A percentile compares a stretch with the other conserved stretches of the same genome.
Evolutionary conservation across 2,797 vertebrate genomes (phyloP).

Genomic region (Hydrolagus colliei): DNA sequence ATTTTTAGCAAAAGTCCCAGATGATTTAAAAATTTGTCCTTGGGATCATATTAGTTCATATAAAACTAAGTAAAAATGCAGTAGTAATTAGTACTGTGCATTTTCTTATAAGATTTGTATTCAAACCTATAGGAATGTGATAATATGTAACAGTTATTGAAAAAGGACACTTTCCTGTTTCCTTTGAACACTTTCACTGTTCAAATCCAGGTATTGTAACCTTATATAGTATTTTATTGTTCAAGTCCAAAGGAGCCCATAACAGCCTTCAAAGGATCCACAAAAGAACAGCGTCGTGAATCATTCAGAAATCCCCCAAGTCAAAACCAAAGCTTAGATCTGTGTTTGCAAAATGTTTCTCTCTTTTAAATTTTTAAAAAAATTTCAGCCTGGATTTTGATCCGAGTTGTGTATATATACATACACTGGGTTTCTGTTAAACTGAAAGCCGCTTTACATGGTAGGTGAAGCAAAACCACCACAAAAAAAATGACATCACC

Average conservation of each 20-base stretch:
- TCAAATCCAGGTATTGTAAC: background rate
- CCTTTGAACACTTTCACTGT: too few relatives aligned
- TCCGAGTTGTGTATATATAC: background rate
- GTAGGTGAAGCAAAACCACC: background rate
- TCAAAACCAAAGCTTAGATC: conserved; percentile 8
- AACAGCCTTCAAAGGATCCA: conserved; percentile 7
- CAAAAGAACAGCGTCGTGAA: conserved; percentile 1
- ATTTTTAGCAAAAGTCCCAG: background rate
- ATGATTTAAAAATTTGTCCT: background rate
- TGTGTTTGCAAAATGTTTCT: background rate
- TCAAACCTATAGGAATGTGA: background rate
- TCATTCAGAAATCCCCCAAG: conserved; percentile 8
- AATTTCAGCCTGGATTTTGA: background rate
- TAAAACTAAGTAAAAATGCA: background rate
- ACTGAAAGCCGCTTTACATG: background rate
- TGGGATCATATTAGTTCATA: background rate
- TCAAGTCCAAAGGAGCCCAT: background rate
- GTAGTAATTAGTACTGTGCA: background rate
- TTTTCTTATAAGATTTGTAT: background rate
- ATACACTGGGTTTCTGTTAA: background rate
- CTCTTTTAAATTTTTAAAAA: background rate
- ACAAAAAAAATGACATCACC: background rate
- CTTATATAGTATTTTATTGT: conserved; percentile 6
- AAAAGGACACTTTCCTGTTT: background rate
- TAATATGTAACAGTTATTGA: background rate